Evolutionary conservation across 2,888 invertebrate genomes (phyloP).

Genomic region (Aelia acuminata): DNA sequence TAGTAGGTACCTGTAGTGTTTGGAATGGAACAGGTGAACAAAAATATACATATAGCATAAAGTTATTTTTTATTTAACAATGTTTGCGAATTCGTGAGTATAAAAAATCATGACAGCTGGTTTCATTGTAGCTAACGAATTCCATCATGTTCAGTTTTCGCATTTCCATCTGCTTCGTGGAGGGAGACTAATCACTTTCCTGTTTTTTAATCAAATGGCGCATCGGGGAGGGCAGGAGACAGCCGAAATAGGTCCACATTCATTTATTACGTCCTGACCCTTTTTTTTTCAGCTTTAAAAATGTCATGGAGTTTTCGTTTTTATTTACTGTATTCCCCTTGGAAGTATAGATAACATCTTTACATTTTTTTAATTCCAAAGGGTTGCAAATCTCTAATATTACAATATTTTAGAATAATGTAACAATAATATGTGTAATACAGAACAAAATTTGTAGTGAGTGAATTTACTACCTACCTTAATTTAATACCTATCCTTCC

Average conservation of each 20-base stretch:
- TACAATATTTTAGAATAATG: too few species aligned
- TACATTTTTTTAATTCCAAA: too few species aligned
- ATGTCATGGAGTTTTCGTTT: neutral
- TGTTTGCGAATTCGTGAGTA: neutral
- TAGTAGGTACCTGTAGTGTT: too few species aligned
- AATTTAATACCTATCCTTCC: too few species aligned
- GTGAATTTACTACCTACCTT: too few species aligned
- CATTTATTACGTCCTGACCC: neutral
- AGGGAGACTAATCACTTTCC: slow-evolving; percentile 14
- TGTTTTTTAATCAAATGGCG: slow-evolving; percentile 29
- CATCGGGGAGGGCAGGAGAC: neutral
- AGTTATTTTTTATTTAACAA: neutral
- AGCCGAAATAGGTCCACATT: slow-evolving; percentile 2
- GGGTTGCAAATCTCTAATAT: too few species aligned
- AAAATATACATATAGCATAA: too few species aligned
- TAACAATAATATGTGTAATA: too few species aligned
- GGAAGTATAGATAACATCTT: neutral
- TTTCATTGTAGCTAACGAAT: slow-evolving; percentile 31
- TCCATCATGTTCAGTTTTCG: neutral
- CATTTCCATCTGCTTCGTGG: neutral
- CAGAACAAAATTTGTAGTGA: too few species aligned
- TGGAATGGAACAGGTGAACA: too few species aligned
- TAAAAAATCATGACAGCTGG: neutral
- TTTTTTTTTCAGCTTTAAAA: neutral
- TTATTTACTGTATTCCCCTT: neutral